Evolutionary conservation across 2,113 vertebrate genomes (phyloP).

Genomic region (Sinocyclocheilus grahami): DNA sequence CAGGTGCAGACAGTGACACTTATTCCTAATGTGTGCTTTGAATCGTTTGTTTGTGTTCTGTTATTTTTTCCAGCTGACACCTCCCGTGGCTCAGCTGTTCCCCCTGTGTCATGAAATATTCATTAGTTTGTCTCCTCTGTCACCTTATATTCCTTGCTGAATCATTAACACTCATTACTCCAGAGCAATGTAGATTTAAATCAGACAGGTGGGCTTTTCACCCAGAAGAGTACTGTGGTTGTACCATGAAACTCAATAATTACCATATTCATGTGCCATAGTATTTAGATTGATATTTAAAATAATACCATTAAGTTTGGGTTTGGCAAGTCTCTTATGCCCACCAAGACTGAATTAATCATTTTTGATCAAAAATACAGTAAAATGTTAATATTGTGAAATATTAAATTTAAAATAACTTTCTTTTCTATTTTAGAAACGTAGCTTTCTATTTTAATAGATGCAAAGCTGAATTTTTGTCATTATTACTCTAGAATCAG

Average conservation of each 20-base stretch:
- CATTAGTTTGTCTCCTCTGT: constrained; percentile 20
- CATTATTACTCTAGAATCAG: background rate
- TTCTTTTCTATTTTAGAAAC: too few relatives aligned
- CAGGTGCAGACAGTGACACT: constrained; percentile 32
- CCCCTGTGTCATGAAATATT: constrained; percentile 13
- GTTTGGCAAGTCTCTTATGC: background rate
- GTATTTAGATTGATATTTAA: background rate
- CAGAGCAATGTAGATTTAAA: background rate
- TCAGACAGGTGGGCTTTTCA: background rate
- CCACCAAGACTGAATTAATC: too few relatives aligned
- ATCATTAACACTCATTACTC: constrained; percentile 29
- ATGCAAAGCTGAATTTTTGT: background rate
- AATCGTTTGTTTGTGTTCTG: constrained; percentile 41
- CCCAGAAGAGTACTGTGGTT: background rate
- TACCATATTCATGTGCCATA: background rate
- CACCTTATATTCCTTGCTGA: constrained; percentile 19
- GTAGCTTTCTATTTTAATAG: background rate
- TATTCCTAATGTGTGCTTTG: constrained; percentile 38
- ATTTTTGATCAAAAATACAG: background rate
- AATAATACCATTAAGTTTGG: background rate
- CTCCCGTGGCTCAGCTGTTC: background rate
- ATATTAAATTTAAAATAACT: too few relatives aligned
- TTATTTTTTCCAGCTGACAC: background rate
- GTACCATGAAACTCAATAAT: background rate
- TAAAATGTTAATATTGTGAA: too few relatives aligned